These are phyloP conservation scores for Spisula solida DNA, from an alignment of 2,888 invertebrate species.

Conservation along the genomic window DNA sequence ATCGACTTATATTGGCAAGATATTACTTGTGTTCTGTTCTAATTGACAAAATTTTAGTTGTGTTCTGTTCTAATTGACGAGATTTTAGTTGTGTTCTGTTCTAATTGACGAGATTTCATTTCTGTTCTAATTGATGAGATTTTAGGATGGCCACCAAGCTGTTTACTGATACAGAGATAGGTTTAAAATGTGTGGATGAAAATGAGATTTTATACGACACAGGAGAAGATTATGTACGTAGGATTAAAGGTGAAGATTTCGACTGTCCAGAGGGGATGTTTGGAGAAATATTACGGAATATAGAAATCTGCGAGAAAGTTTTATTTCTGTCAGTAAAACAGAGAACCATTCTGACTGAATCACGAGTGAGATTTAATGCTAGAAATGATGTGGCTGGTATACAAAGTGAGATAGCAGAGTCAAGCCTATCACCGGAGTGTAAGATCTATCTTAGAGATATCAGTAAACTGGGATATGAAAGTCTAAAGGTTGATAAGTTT, in stretches of 20 bases:
- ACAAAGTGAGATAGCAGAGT: conserved; percentile 57
- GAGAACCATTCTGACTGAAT: conserved; percentile 57
- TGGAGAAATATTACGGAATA: conserved; percentile 61
- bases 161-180: conserved; percentile 57
- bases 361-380: conserved; percentile 66
- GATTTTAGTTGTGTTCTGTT: too few relatives aligned
- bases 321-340: conserved; percentile 59
- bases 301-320: conserved; percentile 55
- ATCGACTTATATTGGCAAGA: too few relatives aligned
- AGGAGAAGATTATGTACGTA: conserved; percentile 55
- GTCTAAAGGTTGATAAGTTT: conserved; percentile 56
- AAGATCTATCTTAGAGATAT: conserved; percentile 57
- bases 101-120: too few relatives aligned
- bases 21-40: too few relatives aligned
- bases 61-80: too few relatives aligned
- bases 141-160: conserved; percentile 38
- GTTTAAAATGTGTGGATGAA: conserved; percentile 60
- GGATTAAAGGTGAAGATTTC: conserved; percentile 28
- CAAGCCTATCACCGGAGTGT: conserved; percentile 51
- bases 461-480: conserved; percentile 54
- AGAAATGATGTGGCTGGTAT: conserved; percentile 60
- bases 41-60: too few relatives aligned
- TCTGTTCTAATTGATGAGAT: too few relatives aligned
- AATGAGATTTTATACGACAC: conserved; percentile 68
- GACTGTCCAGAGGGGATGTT: conserved; percentile 52